Percentiles rank a stretch among this genome's conserved stretches.
Conservation (phyloP, 2,113 vertebrate species). For the Nycticebus coucang region DNA sequence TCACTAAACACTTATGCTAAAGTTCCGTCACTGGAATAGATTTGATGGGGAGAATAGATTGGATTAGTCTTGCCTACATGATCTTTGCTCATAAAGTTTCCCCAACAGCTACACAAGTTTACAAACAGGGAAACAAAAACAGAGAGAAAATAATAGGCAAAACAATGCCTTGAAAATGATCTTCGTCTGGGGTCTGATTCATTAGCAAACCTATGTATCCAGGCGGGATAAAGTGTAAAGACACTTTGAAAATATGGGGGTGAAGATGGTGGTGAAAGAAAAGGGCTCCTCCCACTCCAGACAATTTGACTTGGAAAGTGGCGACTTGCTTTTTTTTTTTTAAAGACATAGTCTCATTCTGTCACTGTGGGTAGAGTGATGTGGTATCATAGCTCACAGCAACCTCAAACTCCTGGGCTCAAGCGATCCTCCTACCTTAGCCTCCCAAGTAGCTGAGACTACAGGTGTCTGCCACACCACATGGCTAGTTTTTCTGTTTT, state of each 20-base stretch:
- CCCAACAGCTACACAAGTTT: neutral
- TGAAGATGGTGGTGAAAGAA: neutral
- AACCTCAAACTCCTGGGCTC: too few relatives aligned
- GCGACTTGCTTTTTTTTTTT: too few relatives aligned
- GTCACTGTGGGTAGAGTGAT: too few relatives aligned
- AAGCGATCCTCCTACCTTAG: too few relatives aligned
- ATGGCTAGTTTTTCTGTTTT: too few relatives aligned
- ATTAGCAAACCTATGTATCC: neutral
- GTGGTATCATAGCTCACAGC: too few relatives aligned
- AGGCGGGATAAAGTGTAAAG: neutral
- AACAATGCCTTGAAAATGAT: neutral
- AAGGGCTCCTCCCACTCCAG: neutral
- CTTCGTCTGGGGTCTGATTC: neutral
- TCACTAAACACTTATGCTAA: conserved; percentile 73
- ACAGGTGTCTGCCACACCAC: too few relatives aligned
- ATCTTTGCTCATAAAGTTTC: conserved; percentile 31
- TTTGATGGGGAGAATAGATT: conserved; percentile 61
- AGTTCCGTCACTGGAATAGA: conserved; percentile 60
- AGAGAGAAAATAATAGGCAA: neutral
- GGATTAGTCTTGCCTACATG: conserved; percentile 34
- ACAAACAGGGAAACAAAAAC: neutral
- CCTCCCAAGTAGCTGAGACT: too few relatives aligned
- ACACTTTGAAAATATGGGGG: neutral
- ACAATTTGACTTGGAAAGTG: neutral
- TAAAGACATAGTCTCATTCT: too few relatives aligned